phyloP scores from a whole-genome alignment of 53 echinoderm and acorn worm species.

The Astropecten irregularis region DNA sequence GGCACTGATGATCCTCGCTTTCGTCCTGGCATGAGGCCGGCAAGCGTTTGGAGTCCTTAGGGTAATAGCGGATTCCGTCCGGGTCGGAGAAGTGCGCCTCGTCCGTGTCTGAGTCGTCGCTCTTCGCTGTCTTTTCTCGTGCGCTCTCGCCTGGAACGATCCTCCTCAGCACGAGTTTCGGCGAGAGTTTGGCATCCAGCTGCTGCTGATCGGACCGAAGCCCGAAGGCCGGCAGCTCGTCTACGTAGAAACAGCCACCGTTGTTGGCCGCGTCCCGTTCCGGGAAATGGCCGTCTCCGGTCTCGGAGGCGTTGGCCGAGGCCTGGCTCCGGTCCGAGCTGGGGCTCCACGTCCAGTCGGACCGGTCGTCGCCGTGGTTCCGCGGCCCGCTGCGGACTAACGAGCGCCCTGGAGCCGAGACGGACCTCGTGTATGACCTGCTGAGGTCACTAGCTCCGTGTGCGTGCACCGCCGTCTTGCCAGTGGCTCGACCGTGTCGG shows the following conservation, averaged over 20 bases:
- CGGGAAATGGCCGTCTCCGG: background rate
- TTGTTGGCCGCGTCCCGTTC: background rate
- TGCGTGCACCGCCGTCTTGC: no score
- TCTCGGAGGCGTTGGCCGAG: background rate
- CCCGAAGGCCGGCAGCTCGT: background rate
- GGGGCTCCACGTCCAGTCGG: constrained; percentile 51
- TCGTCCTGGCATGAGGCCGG: background rate
- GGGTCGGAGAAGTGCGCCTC: constrained; percentile 35
- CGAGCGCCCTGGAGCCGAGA: constrained; percentile 10
- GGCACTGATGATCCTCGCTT: no score
- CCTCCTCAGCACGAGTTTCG: constrained; percentile 38
- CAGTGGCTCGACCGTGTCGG: no score
- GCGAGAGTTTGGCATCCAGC: constrained; percentile 37
- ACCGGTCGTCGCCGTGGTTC: constrained; percentile 16
- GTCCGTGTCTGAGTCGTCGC: constrained; percentile 26
- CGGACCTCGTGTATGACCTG: background rate
- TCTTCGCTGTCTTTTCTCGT: background rate
- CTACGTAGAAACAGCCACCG: constrained; percentile 7
- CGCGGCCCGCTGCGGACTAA: no score
- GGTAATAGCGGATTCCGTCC: constrained; percentile 13
- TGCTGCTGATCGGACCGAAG: background rate
- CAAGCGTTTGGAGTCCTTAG: background rate
- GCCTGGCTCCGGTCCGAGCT: constrained; percentile 24
- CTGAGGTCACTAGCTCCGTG: background rate
- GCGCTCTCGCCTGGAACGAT: background rate